Evolutionary conservation across 2,888 invertebrate species (phyloP).

Genomic region (Drosophila aldrichi): DNA sequence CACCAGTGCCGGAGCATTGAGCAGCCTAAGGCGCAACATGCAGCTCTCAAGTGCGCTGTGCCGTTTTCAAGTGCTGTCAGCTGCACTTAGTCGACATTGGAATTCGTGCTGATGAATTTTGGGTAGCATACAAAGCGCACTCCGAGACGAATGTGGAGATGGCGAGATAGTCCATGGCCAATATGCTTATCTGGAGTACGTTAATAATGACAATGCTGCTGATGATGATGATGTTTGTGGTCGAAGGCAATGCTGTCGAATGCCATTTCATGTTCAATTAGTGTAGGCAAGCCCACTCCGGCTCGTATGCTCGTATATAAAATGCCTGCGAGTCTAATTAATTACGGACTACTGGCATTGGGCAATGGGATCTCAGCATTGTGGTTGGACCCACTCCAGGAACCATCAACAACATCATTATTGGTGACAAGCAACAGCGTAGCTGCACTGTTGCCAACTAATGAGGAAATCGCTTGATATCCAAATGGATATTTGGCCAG

Average conservation of each 20-base stretch:
- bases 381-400: slow-evolving; percentile 23
- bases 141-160: not conserved
- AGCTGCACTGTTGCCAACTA: slow-evolving; percentile 38
- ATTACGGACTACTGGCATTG: slow-evolving; percentile 48
- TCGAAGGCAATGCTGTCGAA: slow-evolving; percentile 20
- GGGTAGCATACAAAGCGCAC: slow-evolving; percentile 28
- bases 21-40: slow-evolving; percentile 61
- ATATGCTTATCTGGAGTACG: slow-evolving; percentile 35
- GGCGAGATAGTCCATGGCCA: slow-evolving; percentile 21
- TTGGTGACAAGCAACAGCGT: slow-evolving; percentile 23
- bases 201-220: slow-evolving; percentile 17
- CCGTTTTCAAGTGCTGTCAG: slow-evolving; percentile 71
- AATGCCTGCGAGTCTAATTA: slow-evolving; percentile 82
- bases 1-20: slow-evolving; percentile 32
- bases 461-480: slow-evolving; percentile 57
- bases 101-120: slow-evolving; percentile 63
- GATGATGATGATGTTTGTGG: slow-evolving; percentile 30
- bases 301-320: slow-evolving; percentile 54
- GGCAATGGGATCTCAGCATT: slow-evolving; percentile 18
- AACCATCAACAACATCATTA: slow-evolving; percentile 50
- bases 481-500: slow-evolving; percentile 57
- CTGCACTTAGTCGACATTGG: slow-evolving; percentile 67
- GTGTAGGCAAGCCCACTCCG: slow-evolving; percentile 43
- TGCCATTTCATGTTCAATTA: slow-evolving; percentile 79
- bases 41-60: slow-evolving; percentile 49